A percentile compares a stretch with the other conserved stretches of the same genome.
Evolutionary conservation across 2,797 vertebrate genomes (phyloP).

Genomic region (Myotis pilosus): DNA sequence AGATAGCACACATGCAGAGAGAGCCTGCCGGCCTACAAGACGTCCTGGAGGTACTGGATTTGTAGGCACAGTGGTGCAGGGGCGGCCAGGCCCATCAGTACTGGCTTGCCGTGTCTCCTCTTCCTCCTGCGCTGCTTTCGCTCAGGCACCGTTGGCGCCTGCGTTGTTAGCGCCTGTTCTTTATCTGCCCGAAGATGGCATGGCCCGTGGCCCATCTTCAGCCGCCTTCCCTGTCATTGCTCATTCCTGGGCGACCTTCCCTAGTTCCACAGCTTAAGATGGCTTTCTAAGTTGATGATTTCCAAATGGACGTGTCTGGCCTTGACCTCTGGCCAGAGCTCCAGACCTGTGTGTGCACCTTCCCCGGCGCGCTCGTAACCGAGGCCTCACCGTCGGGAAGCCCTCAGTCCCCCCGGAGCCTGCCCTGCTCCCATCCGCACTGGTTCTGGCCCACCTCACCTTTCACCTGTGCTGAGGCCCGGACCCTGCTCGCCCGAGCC

Average conservation of each 20-base stretch:
- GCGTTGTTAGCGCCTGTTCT: not conserved
- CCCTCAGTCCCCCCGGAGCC: not conserved
- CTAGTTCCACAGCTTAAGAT: not conserved
- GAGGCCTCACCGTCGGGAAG: not conserved
- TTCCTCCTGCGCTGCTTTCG: too few relatives aligned
- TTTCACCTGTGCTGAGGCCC: not conserved
- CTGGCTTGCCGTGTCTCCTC: too few relatives aligned
- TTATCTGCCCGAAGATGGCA: not conserved
- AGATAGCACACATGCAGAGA: accelerated
- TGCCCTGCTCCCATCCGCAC: not conserved
- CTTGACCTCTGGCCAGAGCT: not conserved
- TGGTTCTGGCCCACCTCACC: not conserved
- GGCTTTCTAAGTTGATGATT: not conserved
- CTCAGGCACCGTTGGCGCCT: not conserved
- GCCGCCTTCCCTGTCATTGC: not conserved
- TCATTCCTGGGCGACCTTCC: not conserved
- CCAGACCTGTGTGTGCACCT: not conserved
- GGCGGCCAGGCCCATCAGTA: accelerated
- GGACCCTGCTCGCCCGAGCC: not conserved
- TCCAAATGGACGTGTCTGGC: not conserved
- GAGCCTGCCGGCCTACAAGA: accelerated
- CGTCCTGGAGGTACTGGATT: accelerated
- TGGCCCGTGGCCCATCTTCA: not conserved
- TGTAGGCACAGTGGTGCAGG: not conserved
- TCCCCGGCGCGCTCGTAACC: not conserved